Evolutionary conservation across 2,888 invertebrate genomes (phyloP), one percentile per base, ranked within the genome.

Genomic region (Vanessa cardui): DNA sequence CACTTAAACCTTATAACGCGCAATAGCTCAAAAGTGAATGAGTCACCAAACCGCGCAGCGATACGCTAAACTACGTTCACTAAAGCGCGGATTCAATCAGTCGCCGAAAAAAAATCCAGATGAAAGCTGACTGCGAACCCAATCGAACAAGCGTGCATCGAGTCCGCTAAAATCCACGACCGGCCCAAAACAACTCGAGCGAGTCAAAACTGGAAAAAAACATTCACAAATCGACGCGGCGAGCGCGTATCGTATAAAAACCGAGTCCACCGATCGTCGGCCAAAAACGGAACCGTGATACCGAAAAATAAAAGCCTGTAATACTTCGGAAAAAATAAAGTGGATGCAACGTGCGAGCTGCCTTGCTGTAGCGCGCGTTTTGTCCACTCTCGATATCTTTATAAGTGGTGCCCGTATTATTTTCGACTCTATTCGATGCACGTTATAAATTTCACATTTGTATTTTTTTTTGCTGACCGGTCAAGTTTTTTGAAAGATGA

Each of bases 251-350:
- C 87, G 88, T 87, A 89, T 88, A 88, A 90, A 92, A 90, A 88
- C 88, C 86, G 82, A 89, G 82, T 87, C 83, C 79, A 79, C 87
- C 89, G 88, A 89, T 90, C 84, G 89, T 80, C 83, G 87, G 86
- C 92, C 90, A 90, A 90, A 90, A 91, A 87, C 90, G 92, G 89
- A 87, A 86, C 90, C 83, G 91, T 89, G 90, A 92, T 92, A 92
- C 92, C 92, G 85, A 92, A 88, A 92, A 92, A 90, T 92, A 92
- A 91, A 92, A 88, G 87, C 81, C 84, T 75, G 83, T 88, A 89
- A 90, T 90, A 83, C 89, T 77, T 80, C 81, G 83, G 86, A 86
- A 88, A 89, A 91, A 92, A 91, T 88, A 89, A 86, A 90, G 83
- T 82, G 85, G 70, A 83, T 80, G 80, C 79, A 77, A 74, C 78